Base-by-base conservation (phyloP, 2,888 invertebrate genomes). In the Ennomos erosarius region DNA sequence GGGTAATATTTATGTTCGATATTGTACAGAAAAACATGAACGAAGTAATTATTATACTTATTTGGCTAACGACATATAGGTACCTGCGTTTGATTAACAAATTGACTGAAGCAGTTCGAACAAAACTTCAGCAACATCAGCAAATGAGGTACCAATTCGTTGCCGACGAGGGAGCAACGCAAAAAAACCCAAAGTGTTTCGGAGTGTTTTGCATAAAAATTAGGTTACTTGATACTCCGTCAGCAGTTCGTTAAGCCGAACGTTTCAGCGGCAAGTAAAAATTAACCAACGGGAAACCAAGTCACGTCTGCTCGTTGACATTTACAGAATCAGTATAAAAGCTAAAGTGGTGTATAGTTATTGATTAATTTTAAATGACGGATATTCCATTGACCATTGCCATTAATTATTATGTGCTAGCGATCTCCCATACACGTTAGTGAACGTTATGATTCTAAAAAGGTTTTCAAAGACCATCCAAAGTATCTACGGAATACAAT, bases 131-230 rank as follows among this genome's bases (percentile, higher is more conserved):
- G 16, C 6, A 12, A 40, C 40, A 12, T 39, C 26, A 6, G 4
- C 26, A 26, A 26, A 26, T 26, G 6, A 26, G 26, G 6, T 26
- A 26, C 0, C 26, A 39, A 39, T 12, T 39, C 12, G 39, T 42
- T 16, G 26, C 26, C 42, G 9, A 35, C 37, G 38, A 37, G 8
- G 38, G 48, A 48, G 13, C 9, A 8, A 10, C 45, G 38, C 9
- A 44, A 45, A 53, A 16, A 53, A 53, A 0, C 6, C 12, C 26
- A 10, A 35, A 36, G 42, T 45, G 13, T 13, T 35, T 39, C 39
- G 46, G 39, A 13, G 11, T 36, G 40, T 43, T 54, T 55, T 55
- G 36, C 47, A 55, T 47, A 55, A 42, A 55, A 55, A 55, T 42
- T 55, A 37, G 35, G 47, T 55, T 55, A 55, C 10, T 8, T 12